Evolutionary conservation across 1,140 invertebrate species (phyloP), one percentile per base, ranked within the genome.

Genomic region (Orchesella cincta): DNA sequence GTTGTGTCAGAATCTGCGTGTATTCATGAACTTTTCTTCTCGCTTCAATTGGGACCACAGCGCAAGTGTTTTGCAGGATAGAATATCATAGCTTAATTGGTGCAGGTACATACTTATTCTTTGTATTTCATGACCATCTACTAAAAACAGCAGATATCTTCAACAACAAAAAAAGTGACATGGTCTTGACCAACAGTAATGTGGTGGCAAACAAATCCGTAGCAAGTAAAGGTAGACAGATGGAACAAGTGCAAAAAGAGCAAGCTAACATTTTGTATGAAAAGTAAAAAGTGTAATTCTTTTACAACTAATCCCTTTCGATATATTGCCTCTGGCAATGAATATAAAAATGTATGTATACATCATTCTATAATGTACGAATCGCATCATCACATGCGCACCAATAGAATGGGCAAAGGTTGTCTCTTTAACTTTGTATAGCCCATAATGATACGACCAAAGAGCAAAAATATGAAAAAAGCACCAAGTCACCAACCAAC

Each of bases 151-250:
- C n/a, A n/a, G n/a, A n/a, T n/a, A n/a, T n/a, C n/a, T n/a, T n/a
- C n/a, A n/a, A n/a, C n/a, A n/a, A n/a, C n/a, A 5, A 46, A 46
- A 46, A 57, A 57, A 57, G 52, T 57, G 52, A n/a, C 52, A 57
- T n/a, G 52, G 52, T 57, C 52, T 57, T 57, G 52, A 57, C 52
- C 52, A 57, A 57, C 52, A 57, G 52, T 57, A 57, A 57, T 23
- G 23, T 57, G 39, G 39, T 46, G 39, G 23, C 39, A 46, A 8
- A 46, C 8, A 46, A 12, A 46, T 14, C 3, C 23, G 52, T 14
- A 18, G 23, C 5, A 57, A 3, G 14, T 57, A 23, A 26, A 57
- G 3, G 23, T n/a, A 26, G 3, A 57, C 8, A 57, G 23, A 57
- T 18, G 3, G 52, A 57, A 57, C 52, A 26, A 46, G 52, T 14